Base-by-base conservation (phyloP, 2,113 vertebrate genomes). In the Protobothrops mucrosquamatus region DNA sequence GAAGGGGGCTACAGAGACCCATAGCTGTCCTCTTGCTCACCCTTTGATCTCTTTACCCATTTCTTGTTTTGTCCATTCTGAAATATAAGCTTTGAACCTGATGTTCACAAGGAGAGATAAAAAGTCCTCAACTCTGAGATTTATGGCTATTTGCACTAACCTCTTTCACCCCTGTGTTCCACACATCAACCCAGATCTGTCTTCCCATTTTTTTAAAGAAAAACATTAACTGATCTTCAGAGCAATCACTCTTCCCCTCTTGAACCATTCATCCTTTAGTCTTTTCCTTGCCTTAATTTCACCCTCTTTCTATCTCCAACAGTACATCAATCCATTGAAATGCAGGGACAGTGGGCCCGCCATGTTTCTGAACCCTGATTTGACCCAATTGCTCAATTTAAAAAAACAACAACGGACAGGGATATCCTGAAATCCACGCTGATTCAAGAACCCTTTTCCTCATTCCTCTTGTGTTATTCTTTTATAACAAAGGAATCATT, bases 61-160 rank as follows among this genome's bases (percentile, higher is more conserved):
- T 51, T 59, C 86, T 43, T 26, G 24, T 51, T 48, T 39, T 34
- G 52, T 34, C 64, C 22, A 1, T 52, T 51, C 39, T 39, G 46
- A 59, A 87, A 59, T 43, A 46, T 23, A 89, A 89, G 52, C 88
- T 89, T 92, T 92, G 92, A 92, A 92, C 88, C 87, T 89, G 52
- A 46, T 57, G 54, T 52, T 92, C 87, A 59, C 57, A 57, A 92
- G 48, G 12, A 12, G 88, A 89, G 64, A 57, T 89, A 89, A 89
- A n/a, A 89, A 89, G 64, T 46, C 23, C 52, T 46, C 12, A 26
- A 24, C 61, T 56, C 61, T 69, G 39, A 85, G 92, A 92, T 92
- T 85, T 92, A 89, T 88, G 4, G 29, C 24, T 89, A 22, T 23
- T 26, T 56, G 43, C 64, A 43, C 7, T 10, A 29, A 64, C 24